Base-by-base conservation (phyloP, 1,140 invertebrate species). In the Drosophila burlai region DNA sequence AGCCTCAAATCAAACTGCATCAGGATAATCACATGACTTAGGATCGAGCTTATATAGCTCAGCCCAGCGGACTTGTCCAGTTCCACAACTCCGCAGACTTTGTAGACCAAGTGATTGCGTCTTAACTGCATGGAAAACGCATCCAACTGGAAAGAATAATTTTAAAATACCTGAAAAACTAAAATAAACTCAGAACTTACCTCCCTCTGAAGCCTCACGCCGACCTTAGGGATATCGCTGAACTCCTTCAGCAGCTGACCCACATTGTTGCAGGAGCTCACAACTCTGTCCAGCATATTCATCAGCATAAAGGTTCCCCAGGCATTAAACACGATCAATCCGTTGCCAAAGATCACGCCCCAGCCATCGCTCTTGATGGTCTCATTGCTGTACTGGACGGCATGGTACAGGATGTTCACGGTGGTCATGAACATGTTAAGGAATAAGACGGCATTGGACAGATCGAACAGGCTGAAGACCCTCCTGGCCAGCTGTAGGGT, bases 1-100 rank as follows among this genome's bases (percentile, higher is more conserved):
- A 31, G 38, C 18, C 38, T 73, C 15, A 91, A 29, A 50, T 91
- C 87, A 36, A 91, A 91, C 15, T 91, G 87, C 78, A 91, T 83
- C 0, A 91, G 49, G n/a, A 91, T 63, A 3, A 91, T 76, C 6
- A 91, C 55, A 13, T 91, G 46, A 31, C 63, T 47, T 6, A 91
- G 18, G 0, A 91, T 73, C 0, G 71, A 43, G 0, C 34, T 24
- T n/a, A 91, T 64, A 42, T 81, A 91, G 2, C 58, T 42, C 2
- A 91, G 52, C 2, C 72, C 58, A 9, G 77, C 61, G 4, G 80
- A 46, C 18, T 79, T 91, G 59, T 91, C 57, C 4, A 91, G 26
- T 4, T 68, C 21, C 2, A 91, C 58, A 13, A 76, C 26, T n/a
- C 59, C 57, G 34, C 52, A 87, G 4, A 91, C 59, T 7, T 68